Evolutionary conservation across 1,140 invertebrate genomes (phyloP).

Genomic region (Calephelis virginiensis): DNA sequence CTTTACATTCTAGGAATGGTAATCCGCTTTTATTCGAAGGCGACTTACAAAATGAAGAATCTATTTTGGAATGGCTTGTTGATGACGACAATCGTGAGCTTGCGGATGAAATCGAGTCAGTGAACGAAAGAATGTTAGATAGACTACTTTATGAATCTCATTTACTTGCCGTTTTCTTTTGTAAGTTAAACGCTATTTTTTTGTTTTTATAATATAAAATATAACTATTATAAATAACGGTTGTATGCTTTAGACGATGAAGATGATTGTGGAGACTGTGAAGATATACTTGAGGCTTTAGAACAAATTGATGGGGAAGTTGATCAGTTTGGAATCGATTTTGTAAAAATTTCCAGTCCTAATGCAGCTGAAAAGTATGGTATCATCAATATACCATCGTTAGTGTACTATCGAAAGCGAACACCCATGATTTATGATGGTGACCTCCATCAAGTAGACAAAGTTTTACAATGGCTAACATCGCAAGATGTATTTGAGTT

Average conservation of each 20-base stretch:
- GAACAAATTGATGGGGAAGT: constrained; percentile 97
- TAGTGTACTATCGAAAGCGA: constrained; percentile 94
- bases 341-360: constrained; percentile 94
- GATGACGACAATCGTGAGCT: constrained; percentile 96
- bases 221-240: constrained; percentile 17
- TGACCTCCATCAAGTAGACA: constrained; percentile 92
- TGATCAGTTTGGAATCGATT: constrained; percentile 95
- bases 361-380: constrained; percentile 90
- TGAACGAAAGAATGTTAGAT: constrained; percentile 94
- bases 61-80: constrained; percentile 94
- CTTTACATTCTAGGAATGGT: constrained; percentile 83
- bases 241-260: constrained; percentile 85
- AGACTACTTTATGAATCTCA: constrained; percentile 92
- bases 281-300: constrained; percentile 91
- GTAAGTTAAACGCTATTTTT: constrained; percentile 81
- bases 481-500: constrained; percentile 97
- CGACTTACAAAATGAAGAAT: constrained; percentile 94
- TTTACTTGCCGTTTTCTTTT: constrained; percentile 94
- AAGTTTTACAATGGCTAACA: constrained; percentile 92
- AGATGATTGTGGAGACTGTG: constrained; percentile 93
- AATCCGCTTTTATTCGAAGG: constrained; percentile 96
- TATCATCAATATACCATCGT: constrained; percentile 89
- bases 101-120: constrained; percentile 95
- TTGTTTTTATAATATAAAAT: constrained; percentile 10
- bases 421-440: constrained; percentile 93